A percentile compares a stretch with the other conserved stretches of the same genome.
These are phyloP conservation scores for Gadopsis bispinosus DNA, from an alignment of 2,797 vertebrate species.

Conservation along the genomic window DNA sequence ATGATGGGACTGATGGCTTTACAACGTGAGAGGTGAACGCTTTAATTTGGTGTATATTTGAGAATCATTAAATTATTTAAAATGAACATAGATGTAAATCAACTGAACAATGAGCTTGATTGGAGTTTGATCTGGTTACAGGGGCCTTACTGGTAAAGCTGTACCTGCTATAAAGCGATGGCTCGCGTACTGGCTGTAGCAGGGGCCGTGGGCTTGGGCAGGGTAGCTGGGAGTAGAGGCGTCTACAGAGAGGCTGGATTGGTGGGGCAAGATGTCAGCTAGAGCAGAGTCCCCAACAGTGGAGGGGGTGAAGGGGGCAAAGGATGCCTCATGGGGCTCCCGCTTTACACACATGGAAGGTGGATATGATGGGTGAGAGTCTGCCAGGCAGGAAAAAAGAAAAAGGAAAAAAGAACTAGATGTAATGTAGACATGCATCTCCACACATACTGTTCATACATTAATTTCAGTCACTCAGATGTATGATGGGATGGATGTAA, in stretches of 20 bases:
- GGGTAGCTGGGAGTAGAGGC: conserved; percentile 91
- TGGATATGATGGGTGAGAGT: conserved; percentile 88
- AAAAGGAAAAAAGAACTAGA: conserved; percentile 57
- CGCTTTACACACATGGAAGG: conserved; percentile 92
- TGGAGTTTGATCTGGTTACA: conserved; percentile 23
- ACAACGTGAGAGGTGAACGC: conserved; percentile 13
- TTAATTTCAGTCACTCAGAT: conserved; percentile 64
- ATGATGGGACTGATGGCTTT: conserved; percentile 45
- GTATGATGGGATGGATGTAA: conserved; percentile 52
- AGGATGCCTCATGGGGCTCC: conserved; percentile 93
- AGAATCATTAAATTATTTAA: conserved; percentile 12
- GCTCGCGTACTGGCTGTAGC: conserved; percentile 91
- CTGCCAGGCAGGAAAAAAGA: conserved; percentile 80
- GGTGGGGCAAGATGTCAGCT: conserved; percentile 92
- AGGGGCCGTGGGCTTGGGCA: conserved; percentile 87
- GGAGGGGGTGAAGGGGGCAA: conserved; percentile 93
- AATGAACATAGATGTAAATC: conserved; percentile 42
- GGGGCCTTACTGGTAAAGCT: conserved; percentile 59
- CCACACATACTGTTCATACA: conserved; percentile 58
- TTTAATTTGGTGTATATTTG: conserved; percentile 34
- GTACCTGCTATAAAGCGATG: conserved; percentile 93
- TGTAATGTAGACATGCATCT: conserved; percentile 70
- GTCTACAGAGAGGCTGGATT: conserved; percentile 91
- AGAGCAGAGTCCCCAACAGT: conserved; percentile 83
- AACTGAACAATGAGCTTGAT: conserved; percentile 33